These are phyloP conservation scores for Actias luna DNA, from an alignment of 2,888 invertebrate species.

Conservation along the genomic window DNA sequence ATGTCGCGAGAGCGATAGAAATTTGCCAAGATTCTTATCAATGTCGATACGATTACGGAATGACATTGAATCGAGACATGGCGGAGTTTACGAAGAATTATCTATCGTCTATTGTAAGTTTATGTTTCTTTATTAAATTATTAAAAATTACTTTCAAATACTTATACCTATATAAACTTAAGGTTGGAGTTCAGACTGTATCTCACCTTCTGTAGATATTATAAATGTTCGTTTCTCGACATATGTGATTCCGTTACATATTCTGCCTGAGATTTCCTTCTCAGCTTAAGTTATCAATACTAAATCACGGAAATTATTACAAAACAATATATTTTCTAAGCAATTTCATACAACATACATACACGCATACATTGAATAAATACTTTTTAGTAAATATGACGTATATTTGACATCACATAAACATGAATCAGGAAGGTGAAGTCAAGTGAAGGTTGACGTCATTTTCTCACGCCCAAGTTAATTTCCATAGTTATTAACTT, in stretches of 20 bases:
- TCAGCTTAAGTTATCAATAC: neutral
- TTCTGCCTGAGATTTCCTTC: neutral
- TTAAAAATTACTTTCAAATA: too few species aligned
- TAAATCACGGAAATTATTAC: too few species aligned
- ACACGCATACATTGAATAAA: too few species aligned
- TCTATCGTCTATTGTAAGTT: slow-evolving; percentile 83
- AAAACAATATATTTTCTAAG: neutral
- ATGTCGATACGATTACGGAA: slow-evolving; percentile 93
- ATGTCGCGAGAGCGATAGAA: slow-evolving; percentile 84
- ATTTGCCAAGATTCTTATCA: slow-evolving; percentile 92
- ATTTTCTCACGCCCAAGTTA: neutral
- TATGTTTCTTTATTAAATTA: neutral
- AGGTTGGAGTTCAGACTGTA: too few species aligned
- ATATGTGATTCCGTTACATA: too few species aligned
- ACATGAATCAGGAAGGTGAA: neutral
- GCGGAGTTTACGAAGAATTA: slow-evolving; percentile 94
- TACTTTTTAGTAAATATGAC: neutral
- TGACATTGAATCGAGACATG: slow-evolving; percentile 91
- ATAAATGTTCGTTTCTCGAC: too few species aligned
- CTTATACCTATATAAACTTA: too few species aligned
- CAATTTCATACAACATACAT: neutral
- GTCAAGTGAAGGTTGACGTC: too few species aligned
- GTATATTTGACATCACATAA: neutral
- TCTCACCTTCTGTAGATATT: too few species aligned
- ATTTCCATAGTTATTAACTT: neutral